Conservation (phyloP, 2,888 invertebrate species). For the Tupiocoris notatus region DNA sequence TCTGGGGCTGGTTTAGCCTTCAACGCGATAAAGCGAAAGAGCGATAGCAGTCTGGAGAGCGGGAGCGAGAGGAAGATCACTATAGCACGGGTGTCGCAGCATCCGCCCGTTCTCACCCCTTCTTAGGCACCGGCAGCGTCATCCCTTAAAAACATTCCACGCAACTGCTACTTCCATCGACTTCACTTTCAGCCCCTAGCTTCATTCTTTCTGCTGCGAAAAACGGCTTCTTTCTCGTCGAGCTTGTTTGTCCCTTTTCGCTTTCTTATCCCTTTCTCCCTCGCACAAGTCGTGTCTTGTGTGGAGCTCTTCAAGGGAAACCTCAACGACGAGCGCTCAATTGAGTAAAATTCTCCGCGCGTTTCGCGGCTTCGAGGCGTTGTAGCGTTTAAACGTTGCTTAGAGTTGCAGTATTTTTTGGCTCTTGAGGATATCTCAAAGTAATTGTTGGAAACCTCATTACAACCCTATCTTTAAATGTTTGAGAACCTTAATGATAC, state of each 20-base stretch:
- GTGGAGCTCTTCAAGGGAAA: neutral
- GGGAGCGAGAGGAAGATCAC: no score
- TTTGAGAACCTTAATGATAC: no score
- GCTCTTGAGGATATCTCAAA: no score
- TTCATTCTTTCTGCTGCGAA: neutral
- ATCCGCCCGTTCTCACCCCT: conserved; percentile 20
- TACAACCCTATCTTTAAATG: no score
- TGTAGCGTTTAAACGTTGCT: neutral
- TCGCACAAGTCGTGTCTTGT: neutral
- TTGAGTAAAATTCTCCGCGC: neutral
- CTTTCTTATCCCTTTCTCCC: neutral
- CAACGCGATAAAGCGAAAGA: conserved; percentile 9
- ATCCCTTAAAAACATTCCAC: conserved; percentile 41
- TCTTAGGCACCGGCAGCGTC: conserved; percentile 15
- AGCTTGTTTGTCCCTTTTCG: neutral
- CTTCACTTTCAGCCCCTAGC: neutral
- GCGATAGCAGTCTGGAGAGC: no score
- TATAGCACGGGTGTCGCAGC: conserved; percentile 8
- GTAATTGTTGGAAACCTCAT: no score
- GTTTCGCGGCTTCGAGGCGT: neutral
- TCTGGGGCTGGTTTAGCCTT: conserved; percentile 34
- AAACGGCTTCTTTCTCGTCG: neutral
- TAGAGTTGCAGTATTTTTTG: neutral
- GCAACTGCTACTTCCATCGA: no score
- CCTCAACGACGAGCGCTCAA: neutral